phyloP scores from a whole-genome alignment of 2,888 invertebrate species.

The Erynnis tages region DNA sequence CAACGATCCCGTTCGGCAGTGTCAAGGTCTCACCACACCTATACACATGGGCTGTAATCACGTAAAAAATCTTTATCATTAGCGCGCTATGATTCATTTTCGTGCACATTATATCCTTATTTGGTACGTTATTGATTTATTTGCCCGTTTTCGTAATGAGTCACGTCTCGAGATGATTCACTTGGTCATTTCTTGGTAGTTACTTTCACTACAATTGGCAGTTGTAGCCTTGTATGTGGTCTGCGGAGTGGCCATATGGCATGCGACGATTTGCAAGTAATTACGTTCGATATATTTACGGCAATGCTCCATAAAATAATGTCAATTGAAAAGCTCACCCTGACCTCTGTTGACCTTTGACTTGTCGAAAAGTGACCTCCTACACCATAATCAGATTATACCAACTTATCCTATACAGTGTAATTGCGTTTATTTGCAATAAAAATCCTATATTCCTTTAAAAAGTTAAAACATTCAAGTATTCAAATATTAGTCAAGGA shows the following conservation, averaged over 20 bases:
- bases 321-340: not conserved
- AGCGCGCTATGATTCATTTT: conserved; percentile 26
- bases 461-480: too few relatives aligned
- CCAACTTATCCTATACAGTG: too few relatives aligned
- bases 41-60: not conserved
- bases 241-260: conserved; percentile 8
- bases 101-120: conserved; percentile 29
- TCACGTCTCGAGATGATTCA: conserved; percentile 34
- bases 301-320: not conserved
- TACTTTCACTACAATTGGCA: conserved; percentile 34
- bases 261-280: not conserved
- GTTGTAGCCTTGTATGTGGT: not conserved
- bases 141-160: conserved; percentile 30
- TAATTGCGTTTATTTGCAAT: too few relatives aligned
- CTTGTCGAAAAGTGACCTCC: not conserved
- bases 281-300: not conserved
- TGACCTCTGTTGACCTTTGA: conserved; percentile 8
- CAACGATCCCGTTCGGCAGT: conserved; percentile 51
- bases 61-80: conserved; percentile 17
- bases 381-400: too few relatives aligned
- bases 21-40: conserved; percentile 54
- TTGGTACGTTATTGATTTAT: conserved; percentile 28
- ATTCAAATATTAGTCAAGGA: too few relatives aligned
- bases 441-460: too few relatives aligned
- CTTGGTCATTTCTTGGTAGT: conserved; percentile 27